These are phyloP conservation scores for Tretioscincus oriximinensis DNA, from an alignment of 2,113 vertebrate species.

Conservation along the genomic window DNA sequence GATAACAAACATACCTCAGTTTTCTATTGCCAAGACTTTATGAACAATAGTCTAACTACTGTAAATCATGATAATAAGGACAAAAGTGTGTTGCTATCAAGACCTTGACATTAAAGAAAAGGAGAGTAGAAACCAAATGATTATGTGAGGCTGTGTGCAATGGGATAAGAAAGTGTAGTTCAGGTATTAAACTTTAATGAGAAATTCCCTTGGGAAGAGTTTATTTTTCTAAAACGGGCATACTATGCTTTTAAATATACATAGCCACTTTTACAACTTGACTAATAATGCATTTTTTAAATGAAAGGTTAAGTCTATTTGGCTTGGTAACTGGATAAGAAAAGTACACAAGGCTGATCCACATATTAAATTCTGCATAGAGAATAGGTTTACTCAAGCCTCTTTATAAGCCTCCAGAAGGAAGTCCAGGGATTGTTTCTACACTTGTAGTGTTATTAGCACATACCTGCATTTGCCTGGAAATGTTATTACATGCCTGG, in stretches of 20 bases:
- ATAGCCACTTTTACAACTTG: conserved; percentile 38
- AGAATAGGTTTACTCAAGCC: not conserved
- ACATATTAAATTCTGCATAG: not conserved
- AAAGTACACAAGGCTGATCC: not conserved
- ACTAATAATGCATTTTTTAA: conserved; percentile 42
- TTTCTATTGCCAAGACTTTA: conserved; percentile 40
- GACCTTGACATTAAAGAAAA: conserved; percentile 37
- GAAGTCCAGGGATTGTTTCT: not conserved
- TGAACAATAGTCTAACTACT: conserved; percentile 32
- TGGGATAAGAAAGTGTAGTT: conserved; percentile 28
- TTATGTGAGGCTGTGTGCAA: not conserved
- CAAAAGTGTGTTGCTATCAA: not conserved
- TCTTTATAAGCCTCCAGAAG: not conserved
- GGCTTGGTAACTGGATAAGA: conserved; percentile 17
- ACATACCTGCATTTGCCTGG: not conserved
- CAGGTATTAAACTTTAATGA: conserved; percentile 52
- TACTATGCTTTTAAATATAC: conserved; percentile 44
- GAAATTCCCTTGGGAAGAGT: conserved; percentile 37
- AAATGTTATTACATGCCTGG: not conserved
- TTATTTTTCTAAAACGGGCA: conserved; percentile 40
- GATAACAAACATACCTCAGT: conserved; percentile 34
- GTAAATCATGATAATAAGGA: conserved; percentile 38
- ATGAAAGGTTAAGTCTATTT: conserved; percentile 47
- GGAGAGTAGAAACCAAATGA: conserved; percentile 8
- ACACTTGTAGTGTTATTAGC: not conserved